phyloP scores from a whole-genome alignment of 1,140 invertebrate species.

The Drosophila eugracilis region DNA sequence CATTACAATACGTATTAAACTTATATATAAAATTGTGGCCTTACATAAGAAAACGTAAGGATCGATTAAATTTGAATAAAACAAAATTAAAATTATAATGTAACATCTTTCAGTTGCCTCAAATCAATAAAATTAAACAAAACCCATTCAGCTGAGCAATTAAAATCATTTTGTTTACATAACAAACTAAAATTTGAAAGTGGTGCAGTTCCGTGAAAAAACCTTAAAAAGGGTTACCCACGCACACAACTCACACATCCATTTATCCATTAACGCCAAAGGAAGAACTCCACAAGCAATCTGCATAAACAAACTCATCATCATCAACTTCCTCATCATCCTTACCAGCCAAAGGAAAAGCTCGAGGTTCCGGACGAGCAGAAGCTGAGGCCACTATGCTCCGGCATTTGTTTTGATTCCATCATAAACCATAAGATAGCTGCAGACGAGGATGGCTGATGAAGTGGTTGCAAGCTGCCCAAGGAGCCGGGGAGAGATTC shows the following conservation, averaged over 20 bases:
- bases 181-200: conserved; percentile 41
- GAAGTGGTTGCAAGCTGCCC: conserved; percentile 71
- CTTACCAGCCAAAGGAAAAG: conserved; percentile 10
- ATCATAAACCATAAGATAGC: conserved; percentile 81
- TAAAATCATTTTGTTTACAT: conserved; percentile 35
- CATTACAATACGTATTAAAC: no score
- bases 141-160: conserved; percentile 28
- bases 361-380: conserved; percentile 4
- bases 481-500: conserved; percentile 57
- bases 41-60: no score
- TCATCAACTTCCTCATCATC: background rate
- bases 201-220: conserved; percentile 16
- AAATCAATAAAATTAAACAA: conserved; percentile 21
- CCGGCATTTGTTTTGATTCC: conserved; percentile 80
- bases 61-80: background rate
- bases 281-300: conserved; percentile 74
- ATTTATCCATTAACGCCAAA: conserved; percentile 79
- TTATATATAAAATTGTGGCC: no score
- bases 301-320: conserved; percentile 82
- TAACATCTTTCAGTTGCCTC: background rate
- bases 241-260: conserved; percentile 46
- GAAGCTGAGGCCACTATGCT: conserved; percentile 21
- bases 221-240: conserved; percentile 30
- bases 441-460: conserved; percentile 66
- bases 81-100: background rate